phyloP scores from a whole-genome alignment of 2,888 invertebrate species.

The Pollenia angustigena region DNA sequence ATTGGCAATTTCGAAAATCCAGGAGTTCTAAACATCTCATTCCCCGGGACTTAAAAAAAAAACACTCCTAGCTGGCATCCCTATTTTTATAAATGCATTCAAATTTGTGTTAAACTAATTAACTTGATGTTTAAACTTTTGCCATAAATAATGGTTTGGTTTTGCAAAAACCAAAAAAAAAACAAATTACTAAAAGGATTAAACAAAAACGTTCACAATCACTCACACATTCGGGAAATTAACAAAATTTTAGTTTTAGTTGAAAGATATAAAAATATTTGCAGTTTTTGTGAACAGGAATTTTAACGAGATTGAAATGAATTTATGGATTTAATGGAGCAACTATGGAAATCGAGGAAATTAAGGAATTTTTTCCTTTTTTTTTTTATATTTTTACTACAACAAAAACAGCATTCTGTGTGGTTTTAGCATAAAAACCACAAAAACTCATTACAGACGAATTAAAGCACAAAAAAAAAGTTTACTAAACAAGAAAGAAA shows the following conservation, averaged over 20 bases:
- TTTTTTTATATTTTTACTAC: background rate
- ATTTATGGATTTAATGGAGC: conserved; percentile 48
- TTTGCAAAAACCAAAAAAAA: background rate
- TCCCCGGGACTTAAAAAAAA: no score
- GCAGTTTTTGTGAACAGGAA: conserved; percentile 58
- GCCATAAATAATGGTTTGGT: conserved; percentile 21
- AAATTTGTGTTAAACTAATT: conserved; percentile 51
- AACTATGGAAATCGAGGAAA: conserved; percentile 36
- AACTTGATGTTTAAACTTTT: conserved; percentile 26
- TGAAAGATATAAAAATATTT: conserved; percentile 65
- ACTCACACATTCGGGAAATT: background rate
- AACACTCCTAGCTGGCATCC: no score
- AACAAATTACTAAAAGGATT: background rate
- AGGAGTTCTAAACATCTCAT: no score
- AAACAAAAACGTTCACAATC: background rate
- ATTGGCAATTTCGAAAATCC: no score
- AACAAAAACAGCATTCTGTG: conserved; percentile 40
- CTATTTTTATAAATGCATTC: background rate
- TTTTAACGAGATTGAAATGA: conserved; percentile 70
- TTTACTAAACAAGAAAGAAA: background rate
- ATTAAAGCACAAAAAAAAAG: conserved; percentile 60
- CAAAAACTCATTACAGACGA: conserved; percentile 75
- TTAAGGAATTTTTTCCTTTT: conserved; percentile 35
- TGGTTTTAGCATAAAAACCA: conserved; percentile 69
- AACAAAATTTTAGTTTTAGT: conserved; percentile 32